phyloP scores from a whole-genome alignment of 2,888 invertebrate genomes.

The Artemia sp. region DNA sequence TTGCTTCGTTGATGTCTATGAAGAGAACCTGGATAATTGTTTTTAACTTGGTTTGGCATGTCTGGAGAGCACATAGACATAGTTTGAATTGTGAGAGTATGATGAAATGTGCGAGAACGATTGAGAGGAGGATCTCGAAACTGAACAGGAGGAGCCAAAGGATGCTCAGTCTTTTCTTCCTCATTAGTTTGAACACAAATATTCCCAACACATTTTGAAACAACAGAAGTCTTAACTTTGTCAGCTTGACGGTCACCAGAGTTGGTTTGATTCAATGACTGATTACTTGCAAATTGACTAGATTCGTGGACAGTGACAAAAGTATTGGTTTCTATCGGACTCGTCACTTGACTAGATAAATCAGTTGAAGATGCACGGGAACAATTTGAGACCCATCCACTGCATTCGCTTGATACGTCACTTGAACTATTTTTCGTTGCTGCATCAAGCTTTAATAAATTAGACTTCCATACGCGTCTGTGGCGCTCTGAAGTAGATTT shows the following conservation, averaged over 20 bases:
- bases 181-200: background rate
- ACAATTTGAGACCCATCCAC: slow-evolving; percentile 65
- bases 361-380: slow-evolving; percentile 39
- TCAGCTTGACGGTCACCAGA: background rate
- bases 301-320: slow-evolving; percentile 15
- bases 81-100: slow-evolving; percentile 1
- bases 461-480: background rate
- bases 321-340: slow-evolving; percentile 24
- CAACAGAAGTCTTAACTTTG: background rate
- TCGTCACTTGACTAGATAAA: slow-evolving; percentile 33
- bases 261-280: background rate
- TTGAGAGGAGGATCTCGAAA: slow-evolving; percentile 53
- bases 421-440: slow-evolving; percentile 24
- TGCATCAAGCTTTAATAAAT: slow-evolving; percentile 8
- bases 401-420: slow-evolving; percentile 53
- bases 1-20: slow-evolving; percentile 10
- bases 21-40: background rate
- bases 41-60: background rate
- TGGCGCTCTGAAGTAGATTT: slow-evolving; percentile 12
- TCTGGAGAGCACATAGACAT: background rate
- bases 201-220: background rate
- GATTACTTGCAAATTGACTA: slow-evolving; percentile 20
- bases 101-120: background rate
- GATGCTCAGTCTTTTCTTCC: slow-evolving; percentile 37
- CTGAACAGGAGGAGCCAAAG: slow-evolving; percentile 61